Percentiles rank a stretch among this genome's conserved stretches.
These are phyloP conservation scores for Drosophila setosimentum DNA, from an alignment of 2,888 invertebrate genomes.

Conservation along the genomic window DNA sequence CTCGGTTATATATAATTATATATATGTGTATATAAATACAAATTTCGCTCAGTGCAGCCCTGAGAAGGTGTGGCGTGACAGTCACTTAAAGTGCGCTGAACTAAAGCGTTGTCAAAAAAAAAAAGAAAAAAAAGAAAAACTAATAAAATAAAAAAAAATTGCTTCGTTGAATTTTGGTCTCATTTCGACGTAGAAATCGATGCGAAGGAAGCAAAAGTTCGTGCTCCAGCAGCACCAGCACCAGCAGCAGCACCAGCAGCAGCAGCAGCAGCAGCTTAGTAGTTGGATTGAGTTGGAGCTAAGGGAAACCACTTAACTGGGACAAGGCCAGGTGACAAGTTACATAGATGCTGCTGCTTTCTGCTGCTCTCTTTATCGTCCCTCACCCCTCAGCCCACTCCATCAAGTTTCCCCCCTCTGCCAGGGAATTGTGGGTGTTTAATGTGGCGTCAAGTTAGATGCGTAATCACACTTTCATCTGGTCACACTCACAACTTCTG, in stretches of 20 bases:
- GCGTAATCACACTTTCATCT: slow-evolving; percentile 13
- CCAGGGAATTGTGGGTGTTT: slow-evolving; percentile 28
- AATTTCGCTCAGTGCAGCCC: not conserved
- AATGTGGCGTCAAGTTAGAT: slow-evolving; percentile 26
- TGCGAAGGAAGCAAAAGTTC: slow-evolving; percentile 26
- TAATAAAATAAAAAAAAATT: slow-evolving; percentile 35
- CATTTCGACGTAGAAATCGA: slow-evolving; percentile 39
- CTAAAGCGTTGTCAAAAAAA: slow-evolving; percentile 65
- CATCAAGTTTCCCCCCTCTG: too few relatives aligned
- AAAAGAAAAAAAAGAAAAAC: not conserved
- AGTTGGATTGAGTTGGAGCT: slow-evolving; percentile 18
- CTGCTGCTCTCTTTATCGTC: too few relatives aligned
- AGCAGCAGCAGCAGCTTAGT: slow-evolving; percentile 24
- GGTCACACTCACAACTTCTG: slow-evolving; percentile 20
- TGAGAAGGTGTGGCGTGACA: slow-evolving; percentile 38
- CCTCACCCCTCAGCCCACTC: not conserved
- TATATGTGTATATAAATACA: not conserved
- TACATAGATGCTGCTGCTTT: slow-evolving; percentile 5
- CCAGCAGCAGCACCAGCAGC: too few relatives aligned
- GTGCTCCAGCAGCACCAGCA: slow-evolving; percentile 8
- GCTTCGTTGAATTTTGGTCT: slow-evolving; percentile 24
- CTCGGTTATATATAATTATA: not conserved
- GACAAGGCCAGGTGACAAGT: slow-evolving; percentile 37
- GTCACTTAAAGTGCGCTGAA: slow-evolving; percentile 71
- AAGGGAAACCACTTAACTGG: slow-evolving; percentile 39